Evolutionary conservation across 2,888 invertebrate species (phyloP), one percentile per base, ranked within the genome.

Genomic region (Agapostemon virescens): DNA sequence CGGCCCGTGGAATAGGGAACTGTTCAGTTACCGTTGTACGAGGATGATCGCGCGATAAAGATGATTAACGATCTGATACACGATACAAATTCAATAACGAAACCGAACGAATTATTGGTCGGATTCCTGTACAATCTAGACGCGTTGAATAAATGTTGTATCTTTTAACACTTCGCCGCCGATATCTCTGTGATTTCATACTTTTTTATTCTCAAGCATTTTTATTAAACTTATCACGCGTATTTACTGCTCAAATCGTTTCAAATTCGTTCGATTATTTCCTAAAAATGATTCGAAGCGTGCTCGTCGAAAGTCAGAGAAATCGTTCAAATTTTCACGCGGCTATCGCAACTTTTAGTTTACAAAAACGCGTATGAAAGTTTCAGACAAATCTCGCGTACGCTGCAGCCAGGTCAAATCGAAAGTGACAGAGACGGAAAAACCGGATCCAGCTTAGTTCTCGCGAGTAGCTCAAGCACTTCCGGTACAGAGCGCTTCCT

Each of bases 41-140:
- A 64, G 36, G 36, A 64, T 64, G 38, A 38, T 64, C 38, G 38
- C 38, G 36, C 36, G 63, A 63, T 63, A 63, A 63, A 36, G n/a
- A 33, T 63, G 63, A 63, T n/a, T 5, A 63, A 63, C 63, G 63
- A 63, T 36, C n/a, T n/a, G 63, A 63, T 36, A 63, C 63, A 11
- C 63, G 63, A 36, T 36, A 13, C 63, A 17, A 36, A 63, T n/a
- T 63, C n/a, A 63, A 63, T 64, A 64, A 64, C 64, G 23, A 63
- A 63, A 36, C 36, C 64, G 23, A 38, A 26, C 23, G 64, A 23
- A 38, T 64, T 64, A 38, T 38, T 38, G 38, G 38, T 23, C 38
- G 64, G n/a, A 23, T 23, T 23, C 38, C 23, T 2, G 23, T 33
- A 13, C 38, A n/a, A 64, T 64, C 38, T 38, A 38, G 63, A 36